These are phyloP conservation scores for Danaus chrysippus DNA, from an alignment of 2,888 invertebrate genomes.

Conservation along the genomic window DNA sequence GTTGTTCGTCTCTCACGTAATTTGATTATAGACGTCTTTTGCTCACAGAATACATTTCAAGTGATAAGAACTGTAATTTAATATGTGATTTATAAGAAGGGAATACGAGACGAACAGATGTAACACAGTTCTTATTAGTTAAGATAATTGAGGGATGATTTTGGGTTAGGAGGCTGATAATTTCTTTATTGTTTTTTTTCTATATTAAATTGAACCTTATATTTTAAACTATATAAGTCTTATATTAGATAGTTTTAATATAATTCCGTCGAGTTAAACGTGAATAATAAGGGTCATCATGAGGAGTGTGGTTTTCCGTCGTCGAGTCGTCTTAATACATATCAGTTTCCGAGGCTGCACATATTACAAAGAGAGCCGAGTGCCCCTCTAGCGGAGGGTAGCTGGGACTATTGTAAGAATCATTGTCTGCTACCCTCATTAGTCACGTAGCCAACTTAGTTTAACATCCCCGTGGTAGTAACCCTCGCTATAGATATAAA, in stretches of 20 bases:
- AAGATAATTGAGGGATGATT: no score
- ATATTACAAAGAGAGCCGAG: constrained; percentile 26
- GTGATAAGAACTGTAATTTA: constrained; percentile 13
- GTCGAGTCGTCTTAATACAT: constrained; percentile 9
- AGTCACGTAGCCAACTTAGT: constrained; percentile 29
- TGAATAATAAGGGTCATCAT: constrained; percentile 2
- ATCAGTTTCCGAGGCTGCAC: constrained; percentile 20
- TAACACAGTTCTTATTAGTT: no score
- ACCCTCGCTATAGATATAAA: not conserved
- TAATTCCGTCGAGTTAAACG: not conserved
- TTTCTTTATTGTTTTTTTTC: no score
- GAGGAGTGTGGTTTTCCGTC: constrained; percentile 8
- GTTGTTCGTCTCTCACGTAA: constrained; percentile 34
- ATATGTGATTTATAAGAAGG: not conserved
- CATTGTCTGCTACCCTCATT: constrained; percentile 28
- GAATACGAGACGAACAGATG: no score
- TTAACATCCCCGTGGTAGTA: constrained; percentile 5
- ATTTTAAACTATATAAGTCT: no score
- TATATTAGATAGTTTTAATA: not conserved
- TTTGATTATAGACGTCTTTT: constrained; percentile 33
- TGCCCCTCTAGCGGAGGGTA: constrained; percentile 24
- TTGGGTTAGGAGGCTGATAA: no score
- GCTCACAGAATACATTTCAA: constrained; percentile 28
- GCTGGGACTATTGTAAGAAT: constrained; percentile 28
- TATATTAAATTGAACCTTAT: no score